Evolutionary conservation across 1,140 invertebrate genomes (phyloP).

Genomic region (Thaumatotibia leucotreta): DNA sequence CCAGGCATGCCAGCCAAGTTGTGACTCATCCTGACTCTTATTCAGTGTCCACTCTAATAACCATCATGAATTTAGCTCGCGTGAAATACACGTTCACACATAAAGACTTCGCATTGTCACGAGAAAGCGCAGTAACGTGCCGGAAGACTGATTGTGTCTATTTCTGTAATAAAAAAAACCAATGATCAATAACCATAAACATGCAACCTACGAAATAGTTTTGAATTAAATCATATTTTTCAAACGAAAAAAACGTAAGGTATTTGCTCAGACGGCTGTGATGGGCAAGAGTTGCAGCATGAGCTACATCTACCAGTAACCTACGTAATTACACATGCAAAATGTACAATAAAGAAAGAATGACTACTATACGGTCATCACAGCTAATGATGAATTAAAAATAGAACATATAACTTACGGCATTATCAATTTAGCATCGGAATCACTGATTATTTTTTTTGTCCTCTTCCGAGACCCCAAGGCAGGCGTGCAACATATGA

Average conservation of each 20-base stretch:
- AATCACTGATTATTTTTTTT: constrained; percentile 75
- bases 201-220: background rate
- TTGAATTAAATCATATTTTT: background rate
- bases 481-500: constrained; percentile 75
- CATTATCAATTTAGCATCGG: constrained; percentile 73
- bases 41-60: constrained; percentile 57
- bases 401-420: constrained; percentile 60
- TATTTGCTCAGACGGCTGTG: background rate
- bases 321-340: background rate
- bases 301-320: background rate
- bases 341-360: background rate
- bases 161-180: constrained; percentile 70
- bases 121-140: constrained; percentile 63
- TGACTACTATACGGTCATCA: background rate
- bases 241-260: background rate
- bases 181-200: constrained; percentile 18
- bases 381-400: constrained; percentile 19
- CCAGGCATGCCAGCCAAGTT: constrained; percentile 80
- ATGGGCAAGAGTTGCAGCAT: background rate
- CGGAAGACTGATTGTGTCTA: constrained; percentile 66
- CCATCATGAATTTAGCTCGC: constrained; percentile 49
- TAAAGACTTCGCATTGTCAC: constrained; percentile 67
- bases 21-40: constrained; percentile 79
- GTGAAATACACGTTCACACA: constrained; percentile 43
- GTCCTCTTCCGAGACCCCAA: constrained; percentile 71